Base-by-base conservation (phyloP, 2,113 vertebrate species). In the Menura novaehollandiae region DNA sequence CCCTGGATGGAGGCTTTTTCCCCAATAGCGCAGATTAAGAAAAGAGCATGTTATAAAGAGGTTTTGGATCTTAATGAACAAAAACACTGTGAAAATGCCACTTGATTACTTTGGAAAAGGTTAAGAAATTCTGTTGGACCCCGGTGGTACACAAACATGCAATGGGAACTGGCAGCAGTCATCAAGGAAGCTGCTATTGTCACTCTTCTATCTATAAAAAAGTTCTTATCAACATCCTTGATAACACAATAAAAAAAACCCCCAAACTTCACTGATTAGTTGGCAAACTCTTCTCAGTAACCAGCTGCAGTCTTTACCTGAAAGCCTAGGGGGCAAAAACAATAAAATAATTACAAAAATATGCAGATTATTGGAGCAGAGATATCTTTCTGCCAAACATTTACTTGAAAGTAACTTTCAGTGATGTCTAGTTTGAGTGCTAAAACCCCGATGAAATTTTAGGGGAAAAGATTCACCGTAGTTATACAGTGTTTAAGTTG, bases 11-110 rank as follows among this genome's bases (percentile, higher is more conserved):
- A 3, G 6, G 3, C 17, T 66, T 75, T 21, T 73, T 10, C 55
- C 20, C 8, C 13, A 63, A 0, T 10, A 66, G 17, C 1, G 1
- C 15, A 72, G 23, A 33, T 14, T 4, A 68, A 33, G 30, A 55
- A 62, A 63, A 55, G 32, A 46, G 2, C 27, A 21, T 23, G 9
- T 5, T 59, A 15, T 55, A 28, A 86, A 35, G 32, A 64, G 8
- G 4, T 16, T 93, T 83, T 53, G 11, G 7, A 63, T 58, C 8
- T 51, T 75, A 49, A 49, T 56, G 17, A 83, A 46, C 6, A 62
- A 55, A 78, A 92, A 52, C 4, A 33, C 12, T 62, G 16, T 49
- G 41, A 72, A 88, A 83, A 68, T 76, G 12, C 11, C 33, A n/a
- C 18, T 23, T 58, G 35, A 49, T 53, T 27, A 11, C 26, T 88